These are phyloP conservation scores for Anolis sagrei DNA, from an alignment of 2,113 vertebrate species.

Conservation along the genomic window DNA sequence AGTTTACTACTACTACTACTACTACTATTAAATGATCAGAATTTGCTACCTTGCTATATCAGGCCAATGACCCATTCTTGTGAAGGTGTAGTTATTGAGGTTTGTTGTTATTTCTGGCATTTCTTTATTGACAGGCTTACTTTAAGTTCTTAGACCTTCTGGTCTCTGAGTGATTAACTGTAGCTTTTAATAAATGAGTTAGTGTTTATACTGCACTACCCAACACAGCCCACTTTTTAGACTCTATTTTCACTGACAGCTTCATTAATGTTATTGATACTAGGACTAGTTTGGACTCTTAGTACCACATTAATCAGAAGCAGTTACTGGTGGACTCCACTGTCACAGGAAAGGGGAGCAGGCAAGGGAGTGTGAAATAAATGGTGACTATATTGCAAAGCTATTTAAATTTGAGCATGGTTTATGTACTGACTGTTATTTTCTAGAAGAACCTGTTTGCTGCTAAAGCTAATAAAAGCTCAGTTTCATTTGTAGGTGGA, in stretches of 20 bases:
- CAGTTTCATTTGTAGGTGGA: background rate
- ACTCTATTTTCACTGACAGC: slow-evolving; percentile 36
- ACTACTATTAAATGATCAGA: too few species aligned
- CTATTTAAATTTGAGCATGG: background rate
- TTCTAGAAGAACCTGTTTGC: slow-evolving; percentile 6
- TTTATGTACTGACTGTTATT: background rate
- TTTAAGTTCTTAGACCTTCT: slow-evolving; percentile 23
- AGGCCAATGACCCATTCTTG: background rate
- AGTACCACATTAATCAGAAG: slow-evolving; percentile 33
- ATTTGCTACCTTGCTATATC: too few species aligned
- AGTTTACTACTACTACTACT: too few species aligned
- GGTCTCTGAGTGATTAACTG: background rate
- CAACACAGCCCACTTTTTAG: slow-evolving; percentile 41
- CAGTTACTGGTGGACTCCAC: too few species aligned
- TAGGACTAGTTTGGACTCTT: slow-evolving; percentile 33
- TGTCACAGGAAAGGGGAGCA: slow-evolving; percentile 2
- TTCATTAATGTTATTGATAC: slow-evolving; percentile 56
- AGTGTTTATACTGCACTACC: background rate
- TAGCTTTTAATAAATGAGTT: slow-evolving; percentile 28
- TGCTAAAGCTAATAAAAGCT: background rate
- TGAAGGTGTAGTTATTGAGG: background rate
- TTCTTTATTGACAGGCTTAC: background rate
- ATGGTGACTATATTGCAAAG: background rate
- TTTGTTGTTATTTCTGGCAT: background rate
- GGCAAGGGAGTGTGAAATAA: background rate